Evolutionary conservation across 1,140 invertebrate genomes (phyloP), one percentile per base, ranked within the genome.

Genomic region (Lordiphosa stackelbergi): DNA sequence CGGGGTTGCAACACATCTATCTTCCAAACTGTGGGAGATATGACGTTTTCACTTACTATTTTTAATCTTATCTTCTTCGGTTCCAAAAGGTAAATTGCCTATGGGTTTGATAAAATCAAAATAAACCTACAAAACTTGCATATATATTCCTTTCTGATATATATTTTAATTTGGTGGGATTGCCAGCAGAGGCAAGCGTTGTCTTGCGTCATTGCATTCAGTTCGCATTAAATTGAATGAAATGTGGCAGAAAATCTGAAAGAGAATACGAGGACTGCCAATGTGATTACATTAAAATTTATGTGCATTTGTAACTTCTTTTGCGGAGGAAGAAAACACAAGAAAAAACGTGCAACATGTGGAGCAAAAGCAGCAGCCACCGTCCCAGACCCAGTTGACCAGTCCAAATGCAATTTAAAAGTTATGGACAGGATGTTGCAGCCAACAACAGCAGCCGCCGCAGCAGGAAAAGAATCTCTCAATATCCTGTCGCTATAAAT

Each of bases 231-330:
- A 69, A 77, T 66, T 72, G 64, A 78, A 78, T 78, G 73, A 78
- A 78, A 78, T 72, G 73, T 78, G 69, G 69, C 73, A 22, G 48
- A 63, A 78, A 73, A 60, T 65, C 53, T 54, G 58, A 53, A 53
- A 53, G 41, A 31, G 46, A 31, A 47, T 59, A 7, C 11, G 16
- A 51, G 16, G 35, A 31, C 54, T 81, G 71, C 40, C 75, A 69
- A 83, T 81, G 75, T 77, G 72, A 72, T 83, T 83, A 72, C 75
- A 81, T 83, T 75, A 79, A 81, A 81, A 81, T 81, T 81, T 81
- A 81, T 81, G 75, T 81, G 75, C 77, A 81, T 81, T 83, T 81
- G 78, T 83, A 79, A 79, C 45, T 55, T 55, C 34, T 37, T n/a
- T 37, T 49, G 47, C 24, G 11, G 9, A 49, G 31, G 31, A 37